A percentile compares a stretch with the other conserved stretches of the same genome.
These are phyloP conservation scores for Ciconia maguari DNA, from an alignment of 2,113 vertebrate species.

Conservation along the genomic window DNA sequence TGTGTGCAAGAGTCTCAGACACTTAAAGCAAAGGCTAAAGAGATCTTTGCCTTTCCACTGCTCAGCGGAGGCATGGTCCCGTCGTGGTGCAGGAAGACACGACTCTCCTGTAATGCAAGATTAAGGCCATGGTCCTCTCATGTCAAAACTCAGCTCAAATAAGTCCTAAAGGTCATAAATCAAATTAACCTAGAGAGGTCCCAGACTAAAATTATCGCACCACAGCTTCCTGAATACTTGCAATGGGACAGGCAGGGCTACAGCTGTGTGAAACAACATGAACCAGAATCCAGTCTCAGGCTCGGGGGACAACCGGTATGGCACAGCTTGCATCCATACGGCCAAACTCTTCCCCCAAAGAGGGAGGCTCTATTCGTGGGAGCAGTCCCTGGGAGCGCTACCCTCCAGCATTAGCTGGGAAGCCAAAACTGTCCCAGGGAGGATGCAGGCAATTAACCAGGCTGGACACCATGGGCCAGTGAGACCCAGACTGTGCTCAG, in stretches of 20 bases:
- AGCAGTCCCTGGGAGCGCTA: background rate
- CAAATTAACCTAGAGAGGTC: background rate
- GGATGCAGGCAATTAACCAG: background rate
- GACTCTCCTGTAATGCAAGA: too few species aligned
- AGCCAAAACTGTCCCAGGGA: background rate
- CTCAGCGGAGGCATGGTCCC: background rate
- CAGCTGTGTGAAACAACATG: background rate
- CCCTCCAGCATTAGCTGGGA: background rate
- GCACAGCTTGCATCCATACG: background rate
- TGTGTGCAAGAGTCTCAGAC: too few species aligned
- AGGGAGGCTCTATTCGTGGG: background rate
- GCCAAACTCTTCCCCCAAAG: background rate
- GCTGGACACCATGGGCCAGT: background rate
- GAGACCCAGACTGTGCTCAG: background rate
- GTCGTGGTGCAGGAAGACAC: background rate
- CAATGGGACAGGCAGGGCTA: background rate
- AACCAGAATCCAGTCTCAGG: background rate
- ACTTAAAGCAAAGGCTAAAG: background rate
- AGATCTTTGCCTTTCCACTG: background rate
- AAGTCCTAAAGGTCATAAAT: background rate
- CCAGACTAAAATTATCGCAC: background rate
- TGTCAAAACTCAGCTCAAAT: background rate
- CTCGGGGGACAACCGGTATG: background rate
- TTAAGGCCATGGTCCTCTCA: background rate
- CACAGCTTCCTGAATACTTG: background rate